Conservation (phyloP, 2,113 vertebrate genomes). For the Mustelus asterias region DNA sequence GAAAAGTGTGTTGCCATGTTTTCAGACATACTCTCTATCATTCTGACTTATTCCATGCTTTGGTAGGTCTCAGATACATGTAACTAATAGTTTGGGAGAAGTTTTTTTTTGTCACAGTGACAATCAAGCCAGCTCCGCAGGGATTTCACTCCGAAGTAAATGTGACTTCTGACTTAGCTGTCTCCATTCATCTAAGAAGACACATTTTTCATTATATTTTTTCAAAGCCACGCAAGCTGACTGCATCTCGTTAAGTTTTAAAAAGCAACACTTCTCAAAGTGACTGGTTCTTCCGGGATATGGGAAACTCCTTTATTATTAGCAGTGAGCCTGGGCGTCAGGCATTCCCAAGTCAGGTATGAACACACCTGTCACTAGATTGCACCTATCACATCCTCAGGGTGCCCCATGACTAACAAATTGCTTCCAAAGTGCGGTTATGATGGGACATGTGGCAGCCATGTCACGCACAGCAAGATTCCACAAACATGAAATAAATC, state of each 20-base stretch:
- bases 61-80: neutral
- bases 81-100: neutral
- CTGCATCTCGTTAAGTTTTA: neutral
- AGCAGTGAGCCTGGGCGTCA: neutral
- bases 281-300: neutral
- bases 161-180: conserved; percentile 4
- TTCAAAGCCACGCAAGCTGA: neutral
- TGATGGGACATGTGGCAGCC: neutral
- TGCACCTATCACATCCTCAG: neutral
- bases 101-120: neutral
- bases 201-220: conserved; percentile 1
- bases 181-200: neutral
- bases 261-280: neutral
- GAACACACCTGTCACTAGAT: neutral
- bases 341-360: neutral
- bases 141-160: neutral
- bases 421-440: neutral
- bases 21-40: neutral
- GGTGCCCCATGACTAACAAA: neutral
- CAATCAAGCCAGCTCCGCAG: neutral
- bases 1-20: neutral
- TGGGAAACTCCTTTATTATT: neutral
- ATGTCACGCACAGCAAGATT: neutral
- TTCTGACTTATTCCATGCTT: neutral
- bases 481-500: neutral